A percentile compares a stretch with the other conserved stretches of the same genome.
These are phyloP conservation scores for Entomyzon cyanotis DNA, from an alignment of 2,113 vertebrate genomes.

Conservation along the genomic window DNA sequence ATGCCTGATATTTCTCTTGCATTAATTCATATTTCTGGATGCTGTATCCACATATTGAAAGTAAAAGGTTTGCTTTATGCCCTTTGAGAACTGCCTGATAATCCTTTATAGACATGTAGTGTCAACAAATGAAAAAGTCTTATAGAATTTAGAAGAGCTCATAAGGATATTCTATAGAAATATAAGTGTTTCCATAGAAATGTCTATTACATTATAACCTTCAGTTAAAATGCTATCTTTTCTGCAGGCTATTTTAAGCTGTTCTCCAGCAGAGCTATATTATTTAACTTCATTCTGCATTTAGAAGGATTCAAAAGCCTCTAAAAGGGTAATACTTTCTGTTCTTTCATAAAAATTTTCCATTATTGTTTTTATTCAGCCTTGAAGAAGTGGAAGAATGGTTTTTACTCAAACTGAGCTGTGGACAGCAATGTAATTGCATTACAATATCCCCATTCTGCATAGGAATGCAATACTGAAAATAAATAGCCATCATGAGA, in stretches of 20 bases:
- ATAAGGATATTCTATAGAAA: slow-evolving; percentile 1
- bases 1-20: slow-evolving; percentile 1
- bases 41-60: background rate
- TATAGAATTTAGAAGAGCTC: background rate
- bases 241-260: slow-evolving; percentile 35
- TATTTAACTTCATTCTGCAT: slow-evolving; percentile 20
- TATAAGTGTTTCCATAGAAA: slow-evolving; percentile 29
- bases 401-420: background rate
- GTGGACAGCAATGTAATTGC: background rate
- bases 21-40: background rate
- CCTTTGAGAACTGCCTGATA: slow-evolving; percentile 5
- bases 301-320: slow-evolving; percentile 6
- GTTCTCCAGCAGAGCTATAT: slow-evolving; percentile 1
- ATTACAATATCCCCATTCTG: background rate
- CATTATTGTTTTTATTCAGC: background rate
- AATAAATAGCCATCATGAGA: background rate
- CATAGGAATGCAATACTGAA: background rate
- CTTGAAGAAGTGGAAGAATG: background rate
- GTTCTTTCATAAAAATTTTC: slow-evolving; percentile 20
- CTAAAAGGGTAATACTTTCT: slow-evolving; percentile 25
- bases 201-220: background rate
- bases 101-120: background rate
- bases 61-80: slow-evolving; percentile 21
- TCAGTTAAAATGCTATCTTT: slow-evolving; percentile 33
- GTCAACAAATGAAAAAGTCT: slow-evolving; percentile 29